Conservation (phyloP, 2,888 invertebrate genomes). For the Drosophila recens region DNA sequence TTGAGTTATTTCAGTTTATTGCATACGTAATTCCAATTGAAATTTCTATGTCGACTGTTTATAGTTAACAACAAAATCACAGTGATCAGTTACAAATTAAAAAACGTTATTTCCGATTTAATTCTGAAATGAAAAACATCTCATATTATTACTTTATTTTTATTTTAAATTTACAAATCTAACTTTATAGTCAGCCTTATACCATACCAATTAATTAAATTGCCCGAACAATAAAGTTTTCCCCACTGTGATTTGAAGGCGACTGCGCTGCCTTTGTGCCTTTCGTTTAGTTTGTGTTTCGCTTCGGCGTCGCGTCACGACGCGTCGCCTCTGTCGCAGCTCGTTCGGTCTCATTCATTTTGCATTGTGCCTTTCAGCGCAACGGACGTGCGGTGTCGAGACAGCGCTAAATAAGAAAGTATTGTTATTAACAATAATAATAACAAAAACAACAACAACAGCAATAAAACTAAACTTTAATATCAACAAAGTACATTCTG, state of each 20-base stretch:
- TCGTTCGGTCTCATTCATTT: constrained; percentile 60
- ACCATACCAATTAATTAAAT: neutral
- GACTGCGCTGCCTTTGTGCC: constrained; percentile 40
- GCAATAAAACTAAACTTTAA: constrained; percentile 13
- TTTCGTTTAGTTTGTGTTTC: constrained; percentile 23
- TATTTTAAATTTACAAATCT: neutral
- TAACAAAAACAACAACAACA: constrained; percentile 5
- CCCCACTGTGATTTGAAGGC: constrained; percentile 35
- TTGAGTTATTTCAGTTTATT: neutral
- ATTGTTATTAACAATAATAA: constrained; percentile 17
- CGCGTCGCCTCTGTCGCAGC: constrained; percentile 22
- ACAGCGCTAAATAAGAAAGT: constrained; percentile 14
- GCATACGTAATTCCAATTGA: too few species aligned
- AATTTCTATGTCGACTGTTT: too few species aligned
- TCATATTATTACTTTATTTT: neutral
- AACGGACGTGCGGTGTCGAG: constrained; percentile 60
- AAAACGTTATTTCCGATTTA: neutral
- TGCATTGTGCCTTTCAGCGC: constrained; percentile 78
- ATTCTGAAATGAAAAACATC: neutral
- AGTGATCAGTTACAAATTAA: too few species aligned
- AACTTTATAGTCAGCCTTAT: neutral
- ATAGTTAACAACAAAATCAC: too few species aligned
- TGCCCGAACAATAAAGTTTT: neutral
- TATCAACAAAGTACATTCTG: constrained; percentile 10
- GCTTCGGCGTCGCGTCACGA: constrained; percentile 33